Evolutionary conservation across 2,888 invertebrate genomes (phyloP).

Genomic region (Eretmocerus hayati): DNA sequence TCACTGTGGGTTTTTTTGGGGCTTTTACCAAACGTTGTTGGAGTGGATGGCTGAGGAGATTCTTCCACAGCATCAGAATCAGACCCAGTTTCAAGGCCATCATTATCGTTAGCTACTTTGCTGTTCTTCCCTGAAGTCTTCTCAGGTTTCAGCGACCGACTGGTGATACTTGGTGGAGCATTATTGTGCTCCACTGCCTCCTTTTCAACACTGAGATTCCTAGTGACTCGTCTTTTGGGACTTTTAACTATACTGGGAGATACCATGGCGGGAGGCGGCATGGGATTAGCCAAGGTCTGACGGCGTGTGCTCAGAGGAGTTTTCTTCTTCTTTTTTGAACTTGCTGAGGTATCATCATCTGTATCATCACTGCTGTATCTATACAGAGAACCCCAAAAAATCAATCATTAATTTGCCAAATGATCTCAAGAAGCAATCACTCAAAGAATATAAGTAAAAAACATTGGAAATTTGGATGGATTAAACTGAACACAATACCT

Average conservation of each 20-base stretch:
- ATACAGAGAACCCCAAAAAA: no score
- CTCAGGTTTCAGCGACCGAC: slow-evolving; percentile 27
- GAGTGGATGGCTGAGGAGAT: slow-evolving; percentile 11
- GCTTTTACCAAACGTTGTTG: slow-evolving; percentile 27
- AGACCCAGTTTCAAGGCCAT: slow-evolving; percentile 64
- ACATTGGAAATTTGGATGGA: neutral
- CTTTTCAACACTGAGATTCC: slow-evolving; percentile 30
- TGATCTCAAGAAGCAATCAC: neutral
- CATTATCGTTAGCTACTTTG: slow-evolving; percentile 44
- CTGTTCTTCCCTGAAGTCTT: slow-evolving; percentile 31
- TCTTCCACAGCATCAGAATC: slow-evolving; percentile 57
- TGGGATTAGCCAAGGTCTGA: slow-evolving; percentile 43
- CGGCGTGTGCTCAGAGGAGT: slow-evolving; percentile 47
- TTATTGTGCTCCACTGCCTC: slow-evolving; percentile 26
- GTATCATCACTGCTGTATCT: slow-evolving; percentile 50
- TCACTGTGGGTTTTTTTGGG: slow-evolving; percentile 26
- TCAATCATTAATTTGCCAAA: neutral
- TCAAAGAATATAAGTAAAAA: neutral
- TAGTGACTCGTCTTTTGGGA: slow-evolving; percentile 29
- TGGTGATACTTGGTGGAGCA: slow-evolving; percentile 20
- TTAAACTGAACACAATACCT: slow-evolving; percentile 29
- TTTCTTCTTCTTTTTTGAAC: slow-evolving; percentile 48
- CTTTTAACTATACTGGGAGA: slow-evolving; percentile 26
- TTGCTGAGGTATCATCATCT: slow-evolving; percentile 41
- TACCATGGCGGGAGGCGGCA: slow-evolving; percentile 39